Conservation (phyloP, 2,888 invertebrate species). For the Phoronis australis region DNA sequence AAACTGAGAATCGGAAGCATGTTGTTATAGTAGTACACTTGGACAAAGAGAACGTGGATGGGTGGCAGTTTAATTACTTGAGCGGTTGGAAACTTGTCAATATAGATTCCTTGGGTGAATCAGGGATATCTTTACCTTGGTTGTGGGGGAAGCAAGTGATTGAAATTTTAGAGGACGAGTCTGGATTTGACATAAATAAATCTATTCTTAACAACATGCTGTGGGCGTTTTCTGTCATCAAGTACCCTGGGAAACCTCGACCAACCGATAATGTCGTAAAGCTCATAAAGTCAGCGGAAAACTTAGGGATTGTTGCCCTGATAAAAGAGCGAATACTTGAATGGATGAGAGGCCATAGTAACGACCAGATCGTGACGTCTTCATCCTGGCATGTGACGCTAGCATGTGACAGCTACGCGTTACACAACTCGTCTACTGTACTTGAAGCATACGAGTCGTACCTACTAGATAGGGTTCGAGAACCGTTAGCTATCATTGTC, state of each 20-base stretch:
- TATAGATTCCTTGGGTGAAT: conserved; percentile 16
- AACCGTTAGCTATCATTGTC: conserved; percentile 3
- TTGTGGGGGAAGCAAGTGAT: conserved; percentile 1
- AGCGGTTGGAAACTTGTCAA: conserved; percentile 18
- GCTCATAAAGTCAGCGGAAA: conserved; percentile 5
- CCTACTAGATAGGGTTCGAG: background rate
- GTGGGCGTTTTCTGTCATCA: conserved; percentile 21
- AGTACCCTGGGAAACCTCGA: conserved; percentile 13
- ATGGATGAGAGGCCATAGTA: background rate
- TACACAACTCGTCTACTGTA: conserved; percentile 1
- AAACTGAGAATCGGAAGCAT: background rate
- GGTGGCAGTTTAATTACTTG: background rate
- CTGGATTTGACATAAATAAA: too few species aligned
- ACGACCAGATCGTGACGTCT: background rate
- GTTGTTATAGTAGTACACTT: background rate
- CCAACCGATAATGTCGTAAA: conserved; percentile 12
- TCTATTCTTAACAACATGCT: too few species aligned
- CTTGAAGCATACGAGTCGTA: conserved; percentile 1
- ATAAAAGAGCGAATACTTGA: background rate
- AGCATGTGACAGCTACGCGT: conserved; percentile 1
- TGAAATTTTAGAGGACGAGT: conserved; percentile 14
- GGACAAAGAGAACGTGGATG: too few species aligned
- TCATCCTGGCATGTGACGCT: conserved; percentile 1
- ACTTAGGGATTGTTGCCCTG: background rate
- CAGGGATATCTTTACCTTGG: conserved; percentile 9